Percentiles rank a stretch among this genome's conserved stretches.
phyloP scores from a whole-genome alignment of 2,113 vertebrate species.

The Cnemophilus loriae region DNA sequence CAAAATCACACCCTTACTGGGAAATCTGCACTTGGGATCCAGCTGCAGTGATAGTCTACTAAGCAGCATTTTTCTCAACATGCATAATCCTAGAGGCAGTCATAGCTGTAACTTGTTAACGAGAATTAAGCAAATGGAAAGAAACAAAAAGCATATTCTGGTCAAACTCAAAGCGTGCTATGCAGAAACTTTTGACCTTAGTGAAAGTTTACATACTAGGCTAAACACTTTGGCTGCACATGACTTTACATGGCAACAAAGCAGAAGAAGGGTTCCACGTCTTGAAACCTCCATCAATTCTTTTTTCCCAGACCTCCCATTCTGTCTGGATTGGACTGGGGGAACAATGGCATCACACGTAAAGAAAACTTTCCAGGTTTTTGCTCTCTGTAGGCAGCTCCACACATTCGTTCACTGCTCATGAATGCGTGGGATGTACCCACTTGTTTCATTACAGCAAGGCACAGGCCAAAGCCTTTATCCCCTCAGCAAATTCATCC shows the following conservation, averaged over 20 bases:
- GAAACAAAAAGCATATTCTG: background rate
- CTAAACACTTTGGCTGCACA: background rate
- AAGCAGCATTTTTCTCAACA: background rate
- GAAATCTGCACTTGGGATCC: background rate
- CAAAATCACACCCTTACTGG: background rate
- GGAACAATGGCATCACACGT: fast-evolving
- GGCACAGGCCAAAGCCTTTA: background rate
- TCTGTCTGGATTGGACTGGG: background rate
- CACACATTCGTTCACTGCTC: background rate
- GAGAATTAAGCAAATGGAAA: background rate
- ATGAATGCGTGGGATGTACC: fast-evolving
- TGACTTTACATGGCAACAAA: background rate
- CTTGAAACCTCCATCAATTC: background rate
- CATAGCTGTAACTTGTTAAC: background rate
- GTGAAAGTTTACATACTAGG: background rate
- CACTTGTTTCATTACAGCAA: background rate
- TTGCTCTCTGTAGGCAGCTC: background rate
- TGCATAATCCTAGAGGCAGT: background rate
- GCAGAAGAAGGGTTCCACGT: background rate
- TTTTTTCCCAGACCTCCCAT: background rate
- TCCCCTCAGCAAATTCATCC: background rate
- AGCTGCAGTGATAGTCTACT: background rate
- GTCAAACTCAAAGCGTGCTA: background rate
- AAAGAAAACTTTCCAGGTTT: background rate
- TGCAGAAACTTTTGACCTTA: background rate